Percentiles rank a stretch among this genome's conserved stretches.
Conservation (phyloP, 2,888 invertebrate species). For the Apeira syringaria region DNA sequence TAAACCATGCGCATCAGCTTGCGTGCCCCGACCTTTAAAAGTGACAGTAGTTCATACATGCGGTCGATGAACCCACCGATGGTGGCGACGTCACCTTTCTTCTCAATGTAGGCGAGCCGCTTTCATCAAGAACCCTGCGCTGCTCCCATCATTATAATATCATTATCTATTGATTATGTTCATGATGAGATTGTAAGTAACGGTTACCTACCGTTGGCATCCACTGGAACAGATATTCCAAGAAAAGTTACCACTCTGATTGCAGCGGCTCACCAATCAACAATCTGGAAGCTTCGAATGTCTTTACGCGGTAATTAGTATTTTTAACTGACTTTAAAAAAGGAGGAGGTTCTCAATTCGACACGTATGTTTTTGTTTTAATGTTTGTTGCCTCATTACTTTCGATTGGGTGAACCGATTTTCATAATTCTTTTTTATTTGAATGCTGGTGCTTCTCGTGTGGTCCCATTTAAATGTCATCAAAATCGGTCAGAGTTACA, state of each 20-base stretch:
- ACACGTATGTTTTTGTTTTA: constrained; percentile 14
- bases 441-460: too few species aligned
- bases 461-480: too few species aligned
- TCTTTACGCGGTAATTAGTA: constrained; percentile 9
- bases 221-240: constrained; percentile 24
- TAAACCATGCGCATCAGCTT: constrained; percentile 37
- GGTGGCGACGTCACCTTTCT: constrained; percentile 46
- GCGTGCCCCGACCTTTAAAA: constrained; percentile 75
- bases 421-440: too few species aligned
- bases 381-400: neutral
- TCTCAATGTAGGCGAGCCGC: constrained; percentile 45
- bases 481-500: too few species aligned
- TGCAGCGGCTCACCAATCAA: constrained; percentile 15
- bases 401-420: too few species aligned
- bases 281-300: constrained; percentile 13
- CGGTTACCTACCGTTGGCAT: constrained; percentile 35
- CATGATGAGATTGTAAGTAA: constrained; percentile 44
- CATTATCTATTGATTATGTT: constrained; percentile 44
- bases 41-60: constrained; percentile 72
- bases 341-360: too few species aligned
- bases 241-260: constrained; percentile 29
- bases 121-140: constrained; percentile 58
- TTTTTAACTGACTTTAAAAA: too few species aligned
- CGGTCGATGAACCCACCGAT: constrained; percentile 63
- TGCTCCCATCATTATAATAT: constrained; percentile 55